Base-by-base conservation (phyloP, 2,888 invertebrate species). In the Bibio marci region DNA sequence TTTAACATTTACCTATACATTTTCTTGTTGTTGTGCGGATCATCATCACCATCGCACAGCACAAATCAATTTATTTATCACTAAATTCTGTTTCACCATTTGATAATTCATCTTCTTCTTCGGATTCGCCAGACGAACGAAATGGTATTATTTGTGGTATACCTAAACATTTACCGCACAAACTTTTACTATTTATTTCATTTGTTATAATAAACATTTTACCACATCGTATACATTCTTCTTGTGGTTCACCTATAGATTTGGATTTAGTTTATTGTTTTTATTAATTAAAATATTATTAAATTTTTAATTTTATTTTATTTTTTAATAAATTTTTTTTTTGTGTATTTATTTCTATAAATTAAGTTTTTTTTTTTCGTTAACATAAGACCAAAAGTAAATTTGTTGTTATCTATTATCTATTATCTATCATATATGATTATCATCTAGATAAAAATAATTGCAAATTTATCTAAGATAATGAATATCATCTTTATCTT, bases 211-310 rank as follows among this genome's bases (percentile, higher is more conserved):
- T 50, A 52, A 63, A 70, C 46, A 63, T 62, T 53, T 71, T 71
- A 31, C 70, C 69, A 52, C 72, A 72, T 37, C 67, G 58, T 39
- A 64, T 60, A 51, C 73, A 72, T 52, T 71, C 70, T 51, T 70
- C 71, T 53, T 71, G 70, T 3, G 67, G 66, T 50, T 71, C 71
- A 43, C 71, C 73, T 71, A 51, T 31, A 45, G 19, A 33, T 22
- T 6, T 6, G 22, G 22, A 22, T 6, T 6, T 6, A 22, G 8
- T 22, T 22, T 22, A n/a, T n/a, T n/a, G n/a, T n/a, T n/a, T n/a
- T n/a, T n/a, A n/a, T n/a, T n/a, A n/a, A n/a, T n/a, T n/a, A n/a
- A n/a, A n/a, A n/a, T n/a, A n/a, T n/a, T n/a, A n/a, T n/a, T n/a
- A n/a, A n/a, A n/a, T n/a, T n/a, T n/a, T n/a, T n/a, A n/a, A n/a